Evolutionary conservation across 2,888 invertebrate species (phyloP).

Genomic region (Archips crataeganus): DNA sequence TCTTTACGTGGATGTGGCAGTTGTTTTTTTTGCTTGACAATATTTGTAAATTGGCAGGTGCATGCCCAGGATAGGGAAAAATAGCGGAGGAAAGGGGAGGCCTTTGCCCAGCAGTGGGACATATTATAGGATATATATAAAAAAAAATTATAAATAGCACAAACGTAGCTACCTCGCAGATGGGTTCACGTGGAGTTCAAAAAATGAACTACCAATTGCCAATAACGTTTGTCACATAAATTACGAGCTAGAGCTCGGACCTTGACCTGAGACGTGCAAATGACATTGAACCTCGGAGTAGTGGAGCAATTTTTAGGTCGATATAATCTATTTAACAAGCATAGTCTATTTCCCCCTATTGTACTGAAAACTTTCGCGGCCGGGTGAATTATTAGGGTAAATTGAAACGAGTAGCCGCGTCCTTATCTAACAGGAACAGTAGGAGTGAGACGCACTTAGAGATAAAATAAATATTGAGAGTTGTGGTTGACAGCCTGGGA

Average conservation of each 20-base stretch:
- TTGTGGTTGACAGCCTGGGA: neutral
- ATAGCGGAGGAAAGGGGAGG: no score
- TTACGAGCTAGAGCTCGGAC: neutral
- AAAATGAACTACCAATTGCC: no score
- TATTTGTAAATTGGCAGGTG: no score
- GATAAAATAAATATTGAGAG: neutral
- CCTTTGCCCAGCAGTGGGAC: no score
- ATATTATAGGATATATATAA: no score
- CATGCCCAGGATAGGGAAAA: no score
- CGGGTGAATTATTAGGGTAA: conserved; percentile 4
- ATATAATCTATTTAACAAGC: neutral
- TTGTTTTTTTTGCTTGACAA: no score
- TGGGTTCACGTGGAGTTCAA: no score
- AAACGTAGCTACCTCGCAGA: no score
- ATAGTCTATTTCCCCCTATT: neutral
- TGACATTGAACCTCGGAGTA: neutral
- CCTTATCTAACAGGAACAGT: neutral
- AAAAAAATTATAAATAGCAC: no score
- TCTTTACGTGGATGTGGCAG: no score
- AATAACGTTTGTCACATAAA: no score
- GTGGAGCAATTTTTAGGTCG: neutral
- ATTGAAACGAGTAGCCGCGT: neutral
- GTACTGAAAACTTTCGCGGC: neutral
- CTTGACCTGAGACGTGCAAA: neutral
- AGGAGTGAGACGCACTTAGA: neutral